Evolutionary conservation across 2,113 vertebrate species (phyloP).

Genomic region (Siniperca knerii): DNA sequence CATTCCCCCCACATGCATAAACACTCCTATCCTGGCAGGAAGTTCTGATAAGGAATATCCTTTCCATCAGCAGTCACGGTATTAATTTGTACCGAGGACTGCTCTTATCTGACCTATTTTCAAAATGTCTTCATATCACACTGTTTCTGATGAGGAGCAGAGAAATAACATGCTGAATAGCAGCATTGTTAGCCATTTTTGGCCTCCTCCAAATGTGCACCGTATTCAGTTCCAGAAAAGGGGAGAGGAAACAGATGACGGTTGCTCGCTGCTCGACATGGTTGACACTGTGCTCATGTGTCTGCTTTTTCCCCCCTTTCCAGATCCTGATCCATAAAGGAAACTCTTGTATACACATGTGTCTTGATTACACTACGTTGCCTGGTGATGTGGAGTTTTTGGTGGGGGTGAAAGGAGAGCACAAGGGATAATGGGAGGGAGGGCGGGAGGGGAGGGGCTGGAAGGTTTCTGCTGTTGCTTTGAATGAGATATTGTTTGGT

Average conservation of each 20-base stretch:
- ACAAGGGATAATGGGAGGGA: slow-evolving; percentile 67
- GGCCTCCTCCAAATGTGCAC: slow-evolving; percentile 59
- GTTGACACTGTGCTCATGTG: slow-evolving; percentile 65
- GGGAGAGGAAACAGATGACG: slow-evolving; percentile 70
- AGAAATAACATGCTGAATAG: slow-evolving; percentile 64
- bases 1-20: slow-evolving; percentile 36
- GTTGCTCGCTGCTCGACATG: slow-evolving; percentile 57
- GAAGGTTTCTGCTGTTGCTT: slow-evolving; percentile 68
- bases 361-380: slow-evolving; percentile 84
- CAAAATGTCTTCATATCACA: slow-evolving; percentile 32
- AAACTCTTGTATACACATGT: slow-evolving; percentile 81
- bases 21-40: slow-evolving; percentile 51
- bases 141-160: slow-evolving; percentile 30
- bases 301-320: slow-evolving; percentile 33
- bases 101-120: slow-evolving; percentile 60
- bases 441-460: slow-evolving; percentile 57
- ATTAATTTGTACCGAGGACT: neutral
- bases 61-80: slow-evolving; percentile 36
- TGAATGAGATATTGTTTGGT: slow-evolving; percentile 87
- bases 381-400: slow-evolving; percentile 74
- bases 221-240: slow-evolving; percentile 50
- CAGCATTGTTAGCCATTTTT: slow-evolving; percentile 64
- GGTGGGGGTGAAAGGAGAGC: slow-evolving; percentile 60
- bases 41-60: slow-evolving; percentile 60
- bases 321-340: slow-evolving; percentile 76